Conservation (phyloP, 2,113 vertebrate genomes). For the Orcinus orca region DNA sequence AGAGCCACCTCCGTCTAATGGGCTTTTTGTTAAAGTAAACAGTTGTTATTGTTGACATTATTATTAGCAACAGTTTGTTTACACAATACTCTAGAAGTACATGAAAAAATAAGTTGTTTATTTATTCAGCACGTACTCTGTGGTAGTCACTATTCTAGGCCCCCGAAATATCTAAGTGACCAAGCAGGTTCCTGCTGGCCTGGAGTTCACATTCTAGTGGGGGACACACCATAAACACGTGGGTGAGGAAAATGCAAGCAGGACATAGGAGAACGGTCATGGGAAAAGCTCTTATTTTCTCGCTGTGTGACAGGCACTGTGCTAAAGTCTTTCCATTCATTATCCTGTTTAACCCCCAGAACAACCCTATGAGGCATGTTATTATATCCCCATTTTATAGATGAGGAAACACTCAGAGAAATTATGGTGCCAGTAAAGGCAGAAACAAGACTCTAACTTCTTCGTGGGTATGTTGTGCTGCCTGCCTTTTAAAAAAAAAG, state of each 20-base stretch:
- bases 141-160: background rate
- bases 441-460: background rate
- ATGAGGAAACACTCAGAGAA: background rate
- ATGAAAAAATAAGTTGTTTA: background rate
- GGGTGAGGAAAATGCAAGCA: background rate
- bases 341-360: background rate
- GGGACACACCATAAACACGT: accelerated
- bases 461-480: background rate
- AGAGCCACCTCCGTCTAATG: background rate
- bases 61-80: background rate
- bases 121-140: background rate
- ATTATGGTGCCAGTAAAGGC: background rate
- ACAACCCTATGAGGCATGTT: background rate
- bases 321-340: background rate
- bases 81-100: background rate
- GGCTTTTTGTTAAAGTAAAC: background rate
- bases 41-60: background rate
- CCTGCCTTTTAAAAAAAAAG: too few species aligned
- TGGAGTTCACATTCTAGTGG: background rate
- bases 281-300: background rate
- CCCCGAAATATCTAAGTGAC: background rate
- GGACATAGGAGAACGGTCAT: too few species aligned
- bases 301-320: background rate
- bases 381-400: background rate
- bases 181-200: background rate